Conservation (phyloP, 2,797 vertebrate species). For the Pangasius djambal region DNA sequence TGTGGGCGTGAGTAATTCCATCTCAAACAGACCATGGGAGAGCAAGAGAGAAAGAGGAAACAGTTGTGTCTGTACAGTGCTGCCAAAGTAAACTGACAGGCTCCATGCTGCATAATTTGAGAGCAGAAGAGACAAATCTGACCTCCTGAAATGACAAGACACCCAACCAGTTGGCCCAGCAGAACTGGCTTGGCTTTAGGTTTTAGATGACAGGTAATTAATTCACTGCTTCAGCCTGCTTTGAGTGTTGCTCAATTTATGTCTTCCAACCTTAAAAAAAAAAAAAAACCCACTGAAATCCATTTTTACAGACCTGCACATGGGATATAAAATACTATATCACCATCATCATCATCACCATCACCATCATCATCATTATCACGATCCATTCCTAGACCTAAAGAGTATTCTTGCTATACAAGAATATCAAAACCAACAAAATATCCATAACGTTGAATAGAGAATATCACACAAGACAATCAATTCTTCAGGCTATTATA, state of each 20-base stretch:
- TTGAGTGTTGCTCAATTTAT: background rate
- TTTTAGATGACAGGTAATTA: constrained; percentile 42
- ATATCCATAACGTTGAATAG: background rate
- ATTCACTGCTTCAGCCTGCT: constrained; percentile 13
- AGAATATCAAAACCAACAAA: background rate
- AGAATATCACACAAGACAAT: background rate
- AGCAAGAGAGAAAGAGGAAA: constrained; percentile 38
- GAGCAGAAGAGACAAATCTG: constrained; percentile 36
- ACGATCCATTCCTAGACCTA: background rate
- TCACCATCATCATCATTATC: background rate
- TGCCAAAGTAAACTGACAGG: constrained; percentile 49
- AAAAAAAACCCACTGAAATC: background rate
- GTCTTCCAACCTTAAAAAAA: background rate
- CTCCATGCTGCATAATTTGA: constrained; percentile 46
- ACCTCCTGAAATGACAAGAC: constrained; percentile 39
- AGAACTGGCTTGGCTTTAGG: constrained; percentile 33
- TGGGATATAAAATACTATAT: background rate
- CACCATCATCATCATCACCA: background rate
- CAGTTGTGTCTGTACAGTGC: constrained; percentile 35
- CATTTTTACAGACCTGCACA: background rate
- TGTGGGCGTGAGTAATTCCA: constrained; percentile 38
- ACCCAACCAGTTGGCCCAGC: constrained; percentile 43
- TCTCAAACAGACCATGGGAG: constrained; percentile 27
- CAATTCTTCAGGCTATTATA: background rate
- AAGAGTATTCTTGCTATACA: background rate